Conservation (phyloP, 2,113 vertebrate genomes). For the Hydrolagus affinis region DNA sequence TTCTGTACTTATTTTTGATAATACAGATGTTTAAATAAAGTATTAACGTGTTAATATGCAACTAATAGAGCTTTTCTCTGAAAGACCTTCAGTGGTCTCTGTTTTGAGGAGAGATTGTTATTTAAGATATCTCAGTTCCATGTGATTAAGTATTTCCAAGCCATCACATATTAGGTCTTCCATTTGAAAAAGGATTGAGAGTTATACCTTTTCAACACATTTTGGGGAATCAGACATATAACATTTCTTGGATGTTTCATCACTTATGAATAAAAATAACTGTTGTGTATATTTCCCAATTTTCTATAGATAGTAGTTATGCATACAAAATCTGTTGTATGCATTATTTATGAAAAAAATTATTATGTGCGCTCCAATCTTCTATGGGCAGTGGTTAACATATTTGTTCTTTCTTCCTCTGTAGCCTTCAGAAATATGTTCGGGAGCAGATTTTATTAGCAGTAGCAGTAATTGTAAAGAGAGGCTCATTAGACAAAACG, state of each 20-base stretch:
- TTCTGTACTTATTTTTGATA: too few relatives aligned
- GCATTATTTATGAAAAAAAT: background rate
- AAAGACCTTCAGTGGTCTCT: too few relatives aligned
- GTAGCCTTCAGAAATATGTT: constrained; percentile 92
- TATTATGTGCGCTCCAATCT: background rate
- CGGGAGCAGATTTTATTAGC: constrained; percentile 95
- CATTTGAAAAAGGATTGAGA: too few relatives aligned
- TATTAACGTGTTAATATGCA: too few relatives aligned
- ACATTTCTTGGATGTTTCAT: background rate
- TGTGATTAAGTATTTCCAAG: too few relatives aligned
- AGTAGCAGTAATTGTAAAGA: constrained; percentile 92
- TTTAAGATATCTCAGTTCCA: too few relatives aligned
- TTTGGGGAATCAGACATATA: too few relatives aligned
- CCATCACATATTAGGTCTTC: too few relatives aligned
- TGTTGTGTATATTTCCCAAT: background rate
- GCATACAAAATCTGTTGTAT: background rate
- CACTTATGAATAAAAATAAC: background rate
- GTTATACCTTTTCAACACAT: too few relatives aligned
- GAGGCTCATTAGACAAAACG: constrained; percentile 91
- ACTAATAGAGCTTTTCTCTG: too few relatives aligned
- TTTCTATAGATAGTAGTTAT: background rate
- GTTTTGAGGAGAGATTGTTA: too few relatives aligned
- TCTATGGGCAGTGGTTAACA: background rate
- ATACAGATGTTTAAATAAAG: too few relatives aligned
- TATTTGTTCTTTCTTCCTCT: constrained; percentile 3